Evolutionary conservation across 2,888 invertebrate species (phyloP), one percentile per base, ranked within the genome.

Genomic region (Diogma glabrata): DNA sequence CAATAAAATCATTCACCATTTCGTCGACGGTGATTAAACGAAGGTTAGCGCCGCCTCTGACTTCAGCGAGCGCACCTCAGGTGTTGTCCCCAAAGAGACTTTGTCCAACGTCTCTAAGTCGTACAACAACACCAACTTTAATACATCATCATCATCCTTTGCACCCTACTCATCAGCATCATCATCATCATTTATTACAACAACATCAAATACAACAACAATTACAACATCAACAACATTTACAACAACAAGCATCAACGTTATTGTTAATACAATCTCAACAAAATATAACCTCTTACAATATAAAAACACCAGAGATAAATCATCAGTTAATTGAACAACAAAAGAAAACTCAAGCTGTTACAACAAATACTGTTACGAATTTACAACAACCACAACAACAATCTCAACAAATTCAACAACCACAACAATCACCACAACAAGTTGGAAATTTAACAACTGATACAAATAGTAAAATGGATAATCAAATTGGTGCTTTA

Each of bases 401-500:
- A 60, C 62, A 19, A 52, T 51, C 48, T 33, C 47, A 12, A 47
- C 51, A n/a, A 53, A 45, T 50, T 51, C 49, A 22, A 63, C 63
- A 46, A 43, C 52, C 52, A 46, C 53, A 46, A 46, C 52, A 52
- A 49, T 56, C 53, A 53, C 49, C 51, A 53, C 47, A 54, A 52
- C 51, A 47, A 47, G 53, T 52, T 53, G 51, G 50, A 43, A 51
- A 46, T 24, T 48, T 17, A 26, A 50, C 14, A 57, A 61, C n/a
- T n/a, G n/a, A 51, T 57, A 59, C 51, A 53, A 57, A 52, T 57
- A 63, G 56, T 60, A 60, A 57, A 63, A 68, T 68, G 67, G 71
- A 70, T 57, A 70, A 69, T 63, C 68, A 67, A 64, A 80, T 80
- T 75, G 81, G 81, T 69, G 79, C 82, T 60, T 75, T 81, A 59